Conservation (phyloP, 2,797 vertebrate species). For the Macropodus opercularis region DNA sequence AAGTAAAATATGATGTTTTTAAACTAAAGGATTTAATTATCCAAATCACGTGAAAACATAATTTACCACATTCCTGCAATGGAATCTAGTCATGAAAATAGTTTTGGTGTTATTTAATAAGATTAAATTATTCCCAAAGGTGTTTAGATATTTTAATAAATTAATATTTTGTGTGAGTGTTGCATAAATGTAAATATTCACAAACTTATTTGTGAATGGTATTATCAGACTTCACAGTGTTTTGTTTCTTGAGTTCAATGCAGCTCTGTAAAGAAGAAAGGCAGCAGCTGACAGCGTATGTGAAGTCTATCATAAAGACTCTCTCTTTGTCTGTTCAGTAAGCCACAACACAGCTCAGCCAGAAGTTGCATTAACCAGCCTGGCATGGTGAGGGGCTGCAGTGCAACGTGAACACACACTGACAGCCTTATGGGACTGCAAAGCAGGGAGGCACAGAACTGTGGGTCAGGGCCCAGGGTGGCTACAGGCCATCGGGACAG, state of each 20-base stretch:
- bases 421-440: slow-evolving; percentile 76
- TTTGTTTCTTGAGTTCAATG: slow-evolving; percentile 6
- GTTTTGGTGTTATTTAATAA: background rate
- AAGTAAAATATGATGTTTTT: background rate
- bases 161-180: too few relatives aligned
- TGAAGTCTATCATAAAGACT: slow-evolving; percentile 37
- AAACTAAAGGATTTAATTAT: slow-evolving; percentile 1
- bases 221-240: background rate
- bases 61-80: too few relatives aligned
- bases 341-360: slow-evolving; percentile 57
- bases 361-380: slow-evolving; percentile 70
- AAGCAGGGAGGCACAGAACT: slow-evolving; percentile 57
- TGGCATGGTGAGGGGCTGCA: slow-evolving; percentile 53
- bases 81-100: background rate
- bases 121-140: too few relatives aligned
- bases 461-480: slow-evolving; percentile 75
- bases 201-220: too few relatives aligned
- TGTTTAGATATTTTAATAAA: background rate
- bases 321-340: slow-evolving; percentile 56
- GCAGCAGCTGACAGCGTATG: slow-evolving; percentile 36
- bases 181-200: too few relatives aligned
- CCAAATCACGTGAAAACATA: background rate
- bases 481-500: slow-evolving; percentile 76
- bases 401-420: slow-evolving; percentile 63
- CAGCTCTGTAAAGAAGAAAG: slow-evolving; percentile 12